phyloP scores from a whole-genome alignment of 2,797 vertebrate species.

The Pipistrellus pipistrellus region DNA sequence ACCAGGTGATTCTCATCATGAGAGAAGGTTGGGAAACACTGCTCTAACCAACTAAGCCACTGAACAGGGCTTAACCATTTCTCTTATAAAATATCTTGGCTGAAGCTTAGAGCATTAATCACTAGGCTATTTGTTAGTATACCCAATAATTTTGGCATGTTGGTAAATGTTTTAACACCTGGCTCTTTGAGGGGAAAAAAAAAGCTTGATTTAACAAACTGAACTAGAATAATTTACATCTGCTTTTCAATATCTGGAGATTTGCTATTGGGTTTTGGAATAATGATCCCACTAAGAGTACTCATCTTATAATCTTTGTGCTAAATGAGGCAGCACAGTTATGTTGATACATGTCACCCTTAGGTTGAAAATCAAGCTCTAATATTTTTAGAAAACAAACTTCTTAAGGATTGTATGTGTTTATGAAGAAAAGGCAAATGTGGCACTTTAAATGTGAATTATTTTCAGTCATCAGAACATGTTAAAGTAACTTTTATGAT shows the following conservation, averaged over 20 bases:
- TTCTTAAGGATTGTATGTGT: conserved; percentile 72
- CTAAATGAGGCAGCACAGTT: background rate
- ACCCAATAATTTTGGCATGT: background rate
- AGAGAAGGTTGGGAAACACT: too few species aligned
- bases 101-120: background rate
- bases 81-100: background rate
- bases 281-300: background rate
- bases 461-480: conserved; percentile 62
- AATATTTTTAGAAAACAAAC: conserved; percentile 70
- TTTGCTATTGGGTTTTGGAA: background rate
- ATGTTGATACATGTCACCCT: conserved; percentile 53
- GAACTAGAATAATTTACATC: conserved; percentile 25
- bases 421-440: conserved; percentile 70
- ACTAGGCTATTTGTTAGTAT: background rate
- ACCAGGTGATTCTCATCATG: too few species aligned
- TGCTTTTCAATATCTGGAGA: conserved; percentile 14
- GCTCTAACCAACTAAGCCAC: background rate
- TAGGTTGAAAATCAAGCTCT: conserved; percentile 63
- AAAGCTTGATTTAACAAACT: background rate
- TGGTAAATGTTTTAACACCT: conserved; percentile 30
- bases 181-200: background rate
- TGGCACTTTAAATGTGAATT: conserved; percentile 74
- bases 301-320: background rate
- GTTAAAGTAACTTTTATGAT: conserved; percentile 68
- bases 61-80: background rate